Evolutionary conservation across 2,888 invertebrate species (phyloP).

Genomic region (Alloplasta piceator): DNA sequence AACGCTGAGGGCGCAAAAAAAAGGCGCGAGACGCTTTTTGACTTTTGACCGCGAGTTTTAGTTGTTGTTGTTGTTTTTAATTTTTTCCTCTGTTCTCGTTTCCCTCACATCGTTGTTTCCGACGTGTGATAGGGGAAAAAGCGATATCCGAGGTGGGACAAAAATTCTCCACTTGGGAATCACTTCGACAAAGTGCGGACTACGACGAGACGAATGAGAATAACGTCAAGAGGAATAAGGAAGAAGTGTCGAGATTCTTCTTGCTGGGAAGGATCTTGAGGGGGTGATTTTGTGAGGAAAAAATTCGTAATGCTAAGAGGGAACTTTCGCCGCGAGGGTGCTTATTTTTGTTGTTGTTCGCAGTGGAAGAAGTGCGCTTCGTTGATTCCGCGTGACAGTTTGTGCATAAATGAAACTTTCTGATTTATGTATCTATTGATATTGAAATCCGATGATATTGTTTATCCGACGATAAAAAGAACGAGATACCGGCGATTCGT

Average conservation of each 20-base stretch:
- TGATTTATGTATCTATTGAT: not conserved
- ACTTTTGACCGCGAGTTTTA: not conserved
- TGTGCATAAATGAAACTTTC: not conserved
- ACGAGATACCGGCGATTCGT: too few relatives aligned
- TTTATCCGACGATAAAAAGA: too few relatives aligned
- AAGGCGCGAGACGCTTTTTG: not conserved
- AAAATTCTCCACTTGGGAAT: not conserved
- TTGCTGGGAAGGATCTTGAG: not conserved
- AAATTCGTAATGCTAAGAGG: not conserved
- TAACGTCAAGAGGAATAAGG: not conserved
- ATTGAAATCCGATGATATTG: too few relatives aligned
- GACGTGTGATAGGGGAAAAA: too few relatives aligned
- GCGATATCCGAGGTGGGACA: too few relatives aligned
- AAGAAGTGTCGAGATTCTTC: not conserved
- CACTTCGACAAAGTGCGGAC: slow-evolving; percentile 1
- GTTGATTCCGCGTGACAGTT: not conserved
- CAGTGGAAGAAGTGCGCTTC: slow-evolving; percentile 40
- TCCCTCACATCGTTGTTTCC: not conserved
- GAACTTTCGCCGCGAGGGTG: slow-evolving; percentile 22
- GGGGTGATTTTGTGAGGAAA: not conserved
- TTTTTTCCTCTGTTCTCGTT: not conserved
- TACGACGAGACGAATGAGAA: not conserved
- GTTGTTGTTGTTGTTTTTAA: slow-evolving; percentile 1
- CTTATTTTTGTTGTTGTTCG: slow-evolving; percentile 17
- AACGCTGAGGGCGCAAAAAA: not conserved